Percentiles rank a stretch among this genome's conserved stretches.
Conservation (phyloP, 2,888 invertebrate species). For the Sminthurides aquaticus region DNA sequence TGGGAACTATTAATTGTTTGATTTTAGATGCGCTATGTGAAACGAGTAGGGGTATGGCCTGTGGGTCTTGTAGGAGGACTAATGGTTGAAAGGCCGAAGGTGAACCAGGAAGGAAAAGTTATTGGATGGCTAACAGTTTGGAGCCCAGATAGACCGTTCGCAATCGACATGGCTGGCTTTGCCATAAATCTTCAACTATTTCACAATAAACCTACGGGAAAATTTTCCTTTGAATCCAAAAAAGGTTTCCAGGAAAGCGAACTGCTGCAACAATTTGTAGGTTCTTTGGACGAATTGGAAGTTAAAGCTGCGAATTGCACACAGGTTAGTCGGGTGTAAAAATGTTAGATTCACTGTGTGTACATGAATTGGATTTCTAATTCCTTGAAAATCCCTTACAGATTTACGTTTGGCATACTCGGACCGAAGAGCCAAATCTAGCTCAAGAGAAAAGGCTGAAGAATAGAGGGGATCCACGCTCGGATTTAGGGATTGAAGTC, state of each 20-base stretch:
- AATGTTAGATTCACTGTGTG: neutral
- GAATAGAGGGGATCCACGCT: conserved; percentile 50
- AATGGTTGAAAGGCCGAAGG: conserved; percentile 80
- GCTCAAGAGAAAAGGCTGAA: conserved; percentile 58
- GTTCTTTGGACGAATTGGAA: conserved; percentile 63
- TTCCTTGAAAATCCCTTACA: no score
- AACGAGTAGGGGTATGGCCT: conserved; percentile 84
- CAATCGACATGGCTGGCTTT: conserved; percentile 97
- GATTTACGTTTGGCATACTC: conserved; percentile 98
- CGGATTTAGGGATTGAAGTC: conserved; percentile 58
- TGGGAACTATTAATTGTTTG: neutral
- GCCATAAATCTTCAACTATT: conserved; percentile 73
- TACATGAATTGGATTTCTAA: no score
- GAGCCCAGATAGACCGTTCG: conserved; percentile 83
- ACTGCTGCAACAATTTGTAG: conserved; percentile 39
- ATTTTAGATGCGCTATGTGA: conserved; percentile 68
- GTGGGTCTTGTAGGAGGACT: conserved; percentile 94
- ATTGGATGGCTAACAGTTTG: conserved; percentile 51
- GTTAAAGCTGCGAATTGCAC: conserved; percentile 84
- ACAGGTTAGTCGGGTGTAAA: conserved; percentile 56
- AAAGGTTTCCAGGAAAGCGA: conserved; percentile 65
- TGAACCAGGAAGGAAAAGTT: conserved; percentile 53
- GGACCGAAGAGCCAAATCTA: conserved; percentile 81
- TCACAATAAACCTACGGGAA: conserved; percentile 61
- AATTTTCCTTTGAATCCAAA: conserved; percentile 75